These are phyloP conservation scores for Anguilla japonica DNA, from an alignment of 2,113 vertebrate species.

Conservation along the genomic window DNA sequence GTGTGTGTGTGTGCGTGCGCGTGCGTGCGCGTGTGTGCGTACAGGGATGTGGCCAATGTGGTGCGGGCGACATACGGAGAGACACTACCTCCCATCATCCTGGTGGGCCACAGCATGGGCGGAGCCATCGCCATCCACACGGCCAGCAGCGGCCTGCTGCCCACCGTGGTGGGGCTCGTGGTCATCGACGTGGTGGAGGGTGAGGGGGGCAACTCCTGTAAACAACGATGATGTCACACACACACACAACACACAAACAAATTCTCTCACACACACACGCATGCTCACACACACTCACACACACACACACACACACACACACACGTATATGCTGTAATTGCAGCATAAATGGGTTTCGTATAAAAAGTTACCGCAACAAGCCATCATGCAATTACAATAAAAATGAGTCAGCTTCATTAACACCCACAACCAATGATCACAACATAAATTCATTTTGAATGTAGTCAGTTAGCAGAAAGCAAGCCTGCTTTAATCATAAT, in stretches of 20 bases:
- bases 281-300: no score
- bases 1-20: constrained; percentile 38
- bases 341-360: no score
- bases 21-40: neutral
- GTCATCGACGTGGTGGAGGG: constrained; percentile 65
- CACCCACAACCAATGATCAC: no score
- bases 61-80: constrained; percentile 60
- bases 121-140: constrained; percentile 64
- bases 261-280: no score
- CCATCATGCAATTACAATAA: no score
- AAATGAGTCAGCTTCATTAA: no score
- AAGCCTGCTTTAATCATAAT: neutral
- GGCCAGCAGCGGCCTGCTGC: constrained; percentile 49
- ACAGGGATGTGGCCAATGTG: constrained; percentile 64
- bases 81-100: constrained; percentile 56
- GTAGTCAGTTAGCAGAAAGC: neutral
- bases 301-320: no score
- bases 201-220: constrained; percentile 10
- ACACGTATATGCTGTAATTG: no score
- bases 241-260: neutral
- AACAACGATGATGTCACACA: neutral
- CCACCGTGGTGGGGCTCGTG: constrained; percentile 58
- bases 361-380: no score
- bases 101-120: constrained; percentile 64
- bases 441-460: neutral